Conservation (phyloP, 2,113 vertebrate genomes). For the Paratilapia polleni region DNA sequence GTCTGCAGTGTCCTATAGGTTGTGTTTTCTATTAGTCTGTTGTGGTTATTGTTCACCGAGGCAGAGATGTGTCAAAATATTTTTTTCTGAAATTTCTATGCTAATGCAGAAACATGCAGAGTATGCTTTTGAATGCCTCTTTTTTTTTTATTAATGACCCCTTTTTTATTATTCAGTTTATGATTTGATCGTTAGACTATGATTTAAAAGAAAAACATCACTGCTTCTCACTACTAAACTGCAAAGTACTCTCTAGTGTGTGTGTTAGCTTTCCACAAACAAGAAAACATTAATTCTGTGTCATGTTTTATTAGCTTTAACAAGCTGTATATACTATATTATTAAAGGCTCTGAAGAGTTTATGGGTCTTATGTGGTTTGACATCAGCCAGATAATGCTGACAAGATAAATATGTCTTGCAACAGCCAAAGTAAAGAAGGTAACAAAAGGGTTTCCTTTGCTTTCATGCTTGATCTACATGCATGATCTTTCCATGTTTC, state of each 20-base stretch:
- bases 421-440: not conserved
- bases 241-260: not conserved
- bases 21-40: slow-evolving; percentile 11
- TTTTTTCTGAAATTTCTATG: not conserved
- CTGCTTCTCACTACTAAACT: not conserved
- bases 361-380: not conserved
- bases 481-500: not conserved
- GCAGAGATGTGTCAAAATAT: slow-evolving; percentile 14
- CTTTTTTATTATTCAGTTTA: not conserved
- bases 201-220: not conserved
- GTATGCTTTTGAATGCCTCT: not conserved
- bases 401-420: not conserved
- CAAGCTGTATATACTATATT: not conserved
- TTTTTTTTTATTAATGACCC: not conserved
- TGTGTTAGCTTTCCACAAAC: not conserved
- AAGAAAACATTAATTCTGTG: not conserved
- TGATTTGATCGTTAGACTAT: not conserved
- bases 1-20: not conserved
- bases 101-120: not conserved
- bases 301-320: not conserved
- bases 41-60: slow-evolving; percentile 19
- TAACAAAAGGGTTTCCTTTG: not conserved
- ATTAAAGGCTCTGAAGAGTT: not conserved
- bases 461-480: not conserved
- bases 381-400: not conserved